Conservation (phyloP, 2,888 invertebrate genomes). For the Diabrotica balteata region DNA sequence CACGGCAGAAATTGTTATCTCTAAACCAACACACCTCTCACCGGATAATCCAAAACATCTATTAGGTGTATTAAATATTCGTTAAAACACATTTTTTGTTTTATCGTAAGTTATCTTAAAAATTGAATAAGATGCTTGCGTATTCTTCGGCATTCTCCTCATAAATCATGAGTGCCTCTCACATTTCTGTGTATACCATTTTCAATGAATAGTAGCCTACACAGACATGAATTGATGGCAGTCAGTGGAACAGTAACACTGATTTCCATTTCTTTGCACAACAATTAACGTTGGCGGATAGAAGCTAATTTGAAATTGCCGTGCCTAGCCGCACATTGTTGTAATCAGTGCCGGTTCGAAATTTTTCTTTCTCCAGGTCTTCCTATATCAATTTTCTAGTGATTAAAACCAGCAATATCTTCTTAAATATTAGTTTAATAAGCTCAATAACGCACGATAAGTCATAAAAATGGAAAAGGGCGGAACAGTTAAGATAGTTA, state of each 20-base stretch:
- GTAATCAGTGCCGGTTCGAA: constrained; percentile 23
- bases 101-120: neutral
- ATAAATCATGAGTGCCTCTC: constrained; percentile 31
- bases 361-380: neutral
- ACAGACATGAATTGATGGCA: constrained; percentile 30
- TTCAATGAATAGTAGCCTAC: constrained; percentile 29
- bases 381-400: too few relatives aligned
- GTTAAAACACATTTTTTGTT: neutral
- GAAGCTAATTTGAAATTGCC: constrained; percentile 28
- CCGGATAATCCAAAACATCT: too few relatives aligned
- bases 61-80: too few relatives aligned
- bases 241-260: constrained; percentile 29
- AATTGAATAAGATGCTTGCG: constrained; percentile 20
- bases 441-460: too few relatives aligned
- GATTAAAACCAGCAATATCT: too few relatives aligned
- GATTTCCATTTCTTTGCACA: constrained; percentile 33
- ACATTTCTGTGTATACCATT: constrained; percentile 27
- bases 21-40: too few relatives aligned
- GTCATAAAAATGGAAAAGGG: too few relatives aligned
- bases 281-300: constrained; percentile 27
- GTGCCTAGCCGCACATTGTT: constrained; percentile 26
- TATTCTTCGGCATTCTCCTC: constrained; percentile 19
- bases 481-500: too few relatives aligned
- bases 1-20: too few relatives aligned
- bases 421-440: too few relatives aligned